Evolutionary conservation across 1,140 invertebrate genomes (phyloP).

Genomic region (Fragariocoptes setiger): DNA sequence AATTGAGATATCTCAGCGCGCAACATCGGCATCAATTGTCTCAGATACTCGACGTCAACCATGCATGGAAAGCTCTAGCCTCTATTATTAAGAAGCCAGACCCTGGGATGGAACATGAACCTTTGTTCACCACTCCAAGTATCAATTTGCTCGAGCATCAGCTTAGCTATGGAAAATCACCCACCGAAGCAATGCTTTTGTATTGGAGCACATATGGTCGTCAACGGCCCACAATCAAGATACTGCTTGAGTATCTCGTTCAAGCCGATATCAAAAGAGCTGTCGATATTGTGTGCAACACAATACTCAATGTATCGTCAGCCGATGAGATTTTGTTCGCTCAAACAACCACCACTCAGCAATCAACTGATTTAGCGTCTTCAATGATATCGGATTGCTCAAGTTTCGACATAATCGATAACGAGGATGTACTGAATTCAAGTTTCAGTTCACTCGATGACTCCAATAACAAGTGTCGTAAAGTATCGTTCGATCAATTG

Average conservation of each 20-base stretch:
- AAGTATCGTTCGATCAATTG: too few relatives aligned
- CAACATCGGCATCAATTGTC: conserved; percentile 2
- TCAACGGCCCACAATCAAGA: conserved; percentile 8
- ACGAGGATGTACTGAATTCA: background rate
- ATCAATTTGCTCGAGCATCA: conserved; percentile 5
- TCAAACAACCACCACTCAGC: too few relatives aligned
- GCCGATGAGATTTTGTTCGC: too few relatives aligned
- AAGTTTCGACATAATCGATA: background rate
- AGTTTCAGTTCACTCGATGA: background rate
- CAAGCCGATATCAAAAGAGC: conserved; percentile 8
- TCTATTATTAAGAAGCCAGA: conserved; percentile 7
- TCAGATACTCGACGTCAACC: conserved; percentile 4
- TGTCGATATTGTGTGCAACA: conserved; percentile 3
- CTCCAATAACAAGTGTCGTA: too few relatives aligned
- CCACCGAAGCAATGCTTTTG: conserved; percentile 10
- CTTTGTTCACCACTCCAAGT: conserved; percentile 1
- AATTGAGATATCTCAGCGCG: conserved; percentile 5
- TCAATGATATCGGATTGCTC: background rate
- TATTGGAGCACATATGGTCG: conserved; percentile 10
- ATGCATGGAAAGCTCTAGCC: conserved; percentile 8
- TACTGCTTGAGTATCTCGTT: conserved; percentile 7
- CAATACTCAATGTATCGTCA: background rate
- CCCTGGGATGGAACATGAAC: background rate
- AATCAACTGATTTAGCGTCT: too few relatives aligned
- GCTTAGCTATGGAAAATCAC: conserved; percentile 2